phyloP scores from a whole-genome alignment of 2,888 invertebrate genomes.

The Diarsia brunnea region DNA sequence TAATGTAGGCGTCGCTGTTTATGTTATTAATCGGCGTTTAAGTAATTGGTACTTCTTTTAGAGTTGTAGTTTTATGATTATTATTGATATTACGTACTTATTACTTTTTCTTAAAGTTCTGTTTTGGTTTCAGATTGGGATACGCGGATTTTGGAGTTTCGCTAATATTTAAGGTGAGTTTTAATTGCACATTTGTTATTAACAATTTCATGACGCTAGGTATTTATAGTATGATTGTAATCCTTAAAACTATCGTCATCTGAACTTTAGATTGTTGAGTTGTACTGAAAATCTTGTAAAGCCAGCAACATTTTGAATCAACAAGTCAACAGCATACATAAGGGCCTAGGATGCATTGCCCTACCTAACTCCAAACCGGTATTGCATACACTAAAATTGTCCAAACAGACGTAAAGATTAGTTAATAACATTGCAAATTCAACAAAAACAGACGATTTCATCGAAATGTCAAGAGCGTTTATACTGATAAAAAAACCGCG shows the following conservation, averaged over 20 bases:
- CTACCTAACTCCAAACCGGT: slow-evolving; percentile 36
- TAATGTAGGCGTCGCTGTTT: slow-evolving; percentile 72
- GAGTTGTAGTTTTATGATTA: slow-evolving; percentile 41
- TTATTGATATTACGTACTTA: slow-evolving; percentile 18
- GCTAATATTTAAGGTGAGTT: slow-evolving; percentile 75
- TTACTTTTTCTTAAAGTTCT: slow-evolving; percentile 60
- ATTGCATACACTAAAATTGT: not conserved
- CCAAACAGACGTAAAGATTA: slow-evolving; percentile 5
- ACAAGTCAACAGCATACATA: not conserved
- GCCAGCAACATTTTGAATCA: slow-evolving; percentile 4
- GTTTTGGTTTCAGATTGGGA: slow-evolving; percentile 75
- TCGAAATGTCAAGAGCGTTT: slow-evolving; percentile 66
- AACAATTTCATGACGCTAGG: not conserved
- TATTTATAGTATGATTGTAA: not conserved
- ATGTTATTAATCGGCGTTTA: slow-evolving; percentile 61
- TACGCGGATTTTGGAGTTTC: slow-evolving; percentile 69
- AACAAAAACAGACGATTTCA: slow-evolving; percentile 60
- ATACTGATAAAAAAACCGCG: slow-evolving; percentile 61
- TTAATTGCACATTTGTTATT: not conserved
- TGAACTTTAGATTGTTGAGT: not conserved
- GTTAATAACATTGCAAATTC: slow-evolving; percentile 42
- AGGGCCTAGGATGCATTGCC: slow-evolving; percentile 14
- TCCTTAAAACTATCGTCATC: not conserved
- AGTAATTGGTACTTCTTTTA: slow-evolving; percentile 47
- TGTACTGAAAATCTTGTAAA: not conserved